These are phyloP conservation scores for Bovichtus diacanthus DNA, from an alignment of 2,797 vertebrate species.

Conservation along the genomic window DNA sequence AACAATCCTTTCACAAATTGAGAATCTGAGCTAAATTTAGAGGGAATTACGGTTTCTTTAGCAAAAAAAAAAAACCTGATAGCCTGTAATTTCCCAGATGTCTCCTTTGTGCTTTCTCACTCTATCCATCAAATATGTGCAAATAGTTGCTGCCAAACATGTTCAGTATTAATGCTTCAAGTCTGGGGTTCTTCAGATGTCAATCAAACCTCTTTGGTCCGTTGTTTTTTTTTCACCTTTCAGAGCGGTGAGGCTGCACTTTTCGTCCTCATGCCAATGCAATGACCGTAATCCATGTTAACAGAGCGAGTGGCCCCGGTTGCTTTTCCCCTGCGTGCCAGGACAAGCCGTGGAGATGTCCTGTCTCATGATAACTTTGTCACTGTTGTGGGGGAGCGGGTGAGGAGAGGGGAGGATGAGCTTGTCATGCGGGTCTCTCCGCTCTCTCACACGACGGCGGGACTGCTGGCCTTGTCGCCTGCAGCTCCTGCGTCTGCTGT, in stretches of 20 bases:
- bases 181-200: slow-evolving; percentile 16
- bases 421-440: slow-evolving; percentile 52
- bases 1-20: slow-evolving; percentile 36
- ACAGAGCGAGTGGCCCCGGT: slow-evolving; percentile 33
- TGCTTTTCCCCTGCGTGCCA: slow-evolving; percentile 24
- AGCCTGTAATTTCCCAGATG: slow-evolving; percentile 54
- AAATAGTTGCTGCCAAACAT: slow-evolving; percentile 21
- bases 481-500: slow-evolving; percentile 39
- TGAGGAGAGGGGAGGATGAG: slow-evolving; percentile 16
- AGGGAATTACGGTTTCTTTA: slow-evolving; percentile 28
- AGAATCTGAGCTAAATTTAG: slow-evolving; percentile 39
- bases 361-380: slow-evolving; percentile 64
- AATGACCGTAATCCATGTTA: slow-evolving; percentile 50
- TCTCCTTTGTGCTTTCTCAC: slow-evolving; percentile 18
- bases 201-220: slow-evolving; percentile 24
- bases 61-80: slow-evolving; percentile 20
- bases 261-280: slow-evolving; percentile 35
- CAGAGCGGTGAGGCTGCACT: slow-evolving; percentile 35
- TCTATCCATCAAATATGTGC: slow-evolving; percentile 33
- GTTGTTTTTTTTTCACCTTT: slow-evolving; percentile 39
- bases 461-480: slow-evolving; percentile 62
- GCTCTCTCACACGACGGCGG: slow-evolving; percentile 39
- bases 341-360: slow-evolving; percentile 34
- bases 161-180: slow-evolving; percentile 22
- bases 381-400: slow-evolving; percentile 23